Evolutionary conservation across 1,140 invertebrate species (phyloP).

Genomic region (Monomorium pharaonis): DNA sequence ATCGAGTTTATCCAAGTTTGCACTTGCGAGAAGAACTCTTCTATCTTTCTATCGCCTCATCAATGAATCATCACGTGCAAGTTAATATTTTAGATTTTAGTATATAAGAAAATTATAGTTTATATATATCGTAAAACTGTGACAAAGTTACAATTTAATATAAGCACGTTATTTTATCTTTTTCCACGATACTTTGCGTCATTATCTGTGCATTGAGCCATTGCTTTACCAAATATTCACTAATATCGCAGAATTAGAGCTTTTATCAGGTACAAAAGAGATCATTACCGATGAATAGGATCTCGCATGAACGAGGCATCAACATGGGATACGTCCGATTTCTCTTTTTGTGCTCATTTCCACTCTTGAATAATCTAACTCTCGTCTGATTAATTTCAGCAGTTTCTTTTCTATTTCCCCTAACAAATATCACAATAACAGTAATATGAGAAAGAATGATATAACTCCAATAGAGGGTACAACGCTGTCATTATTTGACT

Average conservation of each 20-base stretch:
- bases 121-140: background rate
- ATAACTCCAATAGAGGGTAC: background rate
- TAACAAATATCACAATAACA: slow-evolving; percentile 32
- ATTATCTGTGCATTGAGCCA: slow-evolving; percentile 7
- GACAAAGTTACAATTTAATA: background rate
- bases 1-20: background rate
- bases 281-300: slow-evolving; percentile 39
- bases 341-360: slow-evolving; percentile 5
- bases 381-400: slow-evolving; percentile 3
- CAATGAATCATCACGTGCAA: background rate
- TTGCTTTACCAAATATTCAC: background rate
- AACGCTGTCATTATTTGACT: slow-evolving; percentile 26
- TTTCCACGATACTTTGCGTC: background rate
- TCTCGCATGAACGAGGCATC: background rate
- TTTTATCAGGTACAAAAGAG: slow-evolving; percentile 41
- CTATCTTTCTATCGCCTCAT: background rate
- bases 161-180: background rate
- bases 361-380: background rate
- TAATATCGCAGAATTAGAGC: slow-evolving; percentile 28
- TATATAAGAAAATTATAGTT: background rate
- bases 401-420: slow-evolving; percentile 14
- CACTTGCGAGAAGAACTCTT: background rate
- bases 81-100: background rate
- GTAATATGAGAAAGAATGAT: background rate
- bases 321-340: background rate